Conservation (phyloP, 2,113 vertebrate species). For the Pterocles orientalis region DNA sequence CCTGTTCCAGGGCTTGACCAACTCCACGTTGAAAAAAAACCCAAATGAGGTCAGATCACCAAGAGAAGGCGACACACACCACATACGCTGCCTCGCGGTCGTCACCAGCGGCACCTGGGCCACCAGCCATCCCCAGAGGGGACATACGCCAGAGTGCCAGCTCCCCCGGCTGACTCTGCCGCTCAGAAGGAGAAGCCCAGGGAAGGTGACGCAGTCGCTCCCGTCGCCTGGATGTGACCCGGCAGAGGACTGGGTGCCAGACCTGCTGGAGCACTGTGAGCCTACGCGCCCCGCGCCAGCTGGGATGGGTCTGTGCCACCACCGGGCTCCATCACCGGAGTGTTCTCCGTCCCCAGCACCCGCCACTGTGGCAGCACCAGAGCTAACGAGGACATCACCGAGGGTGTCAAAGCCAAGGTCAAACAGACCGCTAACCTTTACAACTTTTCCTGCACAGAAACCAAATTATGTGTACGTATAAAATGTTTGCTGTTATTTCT, state of each 20-base stretch:
- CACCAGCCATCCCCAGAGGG: neutral
- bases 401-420: neutral
- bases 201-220: neutral
- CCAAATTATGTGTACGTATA: neutral
- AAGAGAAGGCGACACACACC: neutral
- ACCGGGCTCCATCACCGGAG: neutral
- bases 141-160: neutral
- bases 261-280: neutral
- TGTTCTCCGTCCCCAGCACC: neutral
- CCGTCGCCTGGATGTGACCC: neutral
- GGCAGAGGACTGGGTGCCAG: neutral
- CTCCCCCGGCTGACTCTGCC: neutral
- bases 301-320: neutral
- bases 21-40: neutral
- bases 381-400: neutral
- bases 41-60: neutral
- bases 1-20: neutral
- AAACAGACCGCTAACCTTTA: neutral
- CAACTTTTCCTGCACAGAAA: neutral
- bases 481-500: neutral
- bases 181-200: neutral
- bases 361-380: accelerated
- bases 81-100: neutral
- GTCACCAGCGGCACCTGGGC: neutral
- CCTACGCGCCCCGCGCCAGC: neutral